phyloP scores from a whole-genome alignment of 2,113 vertebrate species.

The Danio rerio region DNA sequence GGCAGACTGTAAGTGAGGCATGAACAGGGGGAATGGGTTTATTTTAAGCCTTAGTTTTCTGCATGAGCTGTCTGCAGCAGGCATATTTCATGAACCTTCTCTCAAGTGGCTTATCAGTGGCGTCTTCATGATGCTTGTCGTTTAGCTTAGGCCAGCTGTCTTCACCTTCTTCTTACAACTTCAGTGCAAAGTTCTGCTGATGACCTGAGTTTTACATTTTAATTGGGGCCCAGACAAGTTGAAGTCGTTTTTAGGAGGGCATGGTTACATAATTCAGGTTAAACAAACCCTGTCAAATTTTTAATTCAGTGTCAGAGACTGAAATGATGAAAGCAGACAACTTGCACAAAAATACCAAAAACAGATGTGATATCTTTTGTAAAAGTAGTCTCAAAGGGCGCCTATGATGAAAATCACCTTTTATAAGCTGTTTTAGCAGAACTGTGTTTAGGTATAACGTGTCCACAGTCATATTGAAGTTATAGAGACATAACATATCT shows the following conservation, averaged over 20 bases:
- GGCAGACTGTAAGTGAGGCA: slow-evolving; percentile 34
- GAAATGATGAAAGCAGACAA: too few species aligned
- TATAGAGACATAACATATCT: too few species aligned
- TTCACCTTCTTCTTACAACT: slow-evolving; percentile 42
- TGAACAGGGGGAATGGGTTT: slow-evolving; percentile 49
- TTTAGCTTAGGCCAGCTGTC: slow-evolving; percentile 58
- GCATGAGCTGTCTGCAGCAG: slow-evolving; percentile 57
- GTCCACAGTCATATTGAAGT: too few species aligned
- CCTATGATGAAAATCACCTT: too few species aligned
- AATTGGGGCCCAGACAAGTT: neutral
- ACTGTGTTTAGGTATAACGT: too few species aligned
- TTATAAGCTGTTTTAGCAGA: too few species aligned
- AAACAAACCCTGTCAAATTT: neutral
- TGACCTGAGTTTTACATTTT: slow-evolving; percentile 30
- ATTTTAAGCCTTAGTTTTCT: slow-evolving; percentile 62
- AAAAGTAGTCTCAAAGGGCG: too few species aligned
- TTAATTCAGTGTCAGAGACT: too few species aligned
- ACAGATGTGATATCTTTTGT: too few species aligned
- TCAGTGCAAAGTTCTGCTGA: slow-evolving; percentile 55
- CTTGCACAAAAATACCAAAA: too few species aligned
- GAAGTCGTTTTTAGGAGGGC: neutral
- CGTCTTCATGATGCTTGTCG: slow-evolving; percentile 58
- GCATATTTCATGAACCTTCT: slow-evolving; percentile 65
- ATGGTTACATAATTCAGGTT: neutral
- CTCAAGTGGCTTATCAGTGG: slow-evolving; percentile 53